Evolutionary conservation across 2,888 invertebrate species (phyloP).

Genomic region (Acronicta leporina): DNA sequence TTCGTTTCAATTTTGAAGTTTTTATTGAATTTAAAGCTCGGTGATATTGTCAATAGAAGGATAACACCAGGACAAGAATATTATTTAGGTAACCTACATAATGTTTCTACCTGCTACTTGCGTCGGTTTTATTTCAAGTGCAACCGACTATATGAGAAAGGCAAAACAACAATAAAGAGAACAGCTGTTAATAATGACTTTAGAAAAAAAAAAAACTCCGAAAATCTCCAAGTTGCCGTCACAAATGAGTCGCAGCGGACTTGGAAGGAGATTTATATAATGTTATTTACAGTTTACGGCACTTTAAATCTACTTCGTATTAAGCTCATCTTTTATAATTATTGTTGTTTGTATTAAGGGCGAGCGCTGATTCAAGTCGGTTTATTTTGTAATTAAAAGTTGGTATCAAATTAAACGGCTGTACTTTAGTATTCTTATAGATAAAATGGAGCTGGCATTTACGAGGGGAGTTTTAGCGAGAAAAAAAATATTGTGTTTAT

Average conservation of each 20-base stretch:
- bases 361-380: slow-evolving; percentile 41
- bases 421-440: slow-evolving; percentile 13
- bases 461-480: not conserved
- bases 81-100: too few species aligned
- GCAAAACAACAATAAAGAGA: slow-evolving; percentile 61
- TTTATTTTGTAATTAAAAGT: slow-evolving; percentile 62
- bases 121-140: not conserved
- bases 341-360: slow-evolving; percentile 54
- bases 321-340: slow-evolving; percentile 70
- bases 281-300: slow-evolving; percentile 70
- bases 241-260: slow-evolving; percentile 69
- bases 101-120: not conserved
- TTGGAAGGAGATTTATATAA: slow-evolving; percentile 67
- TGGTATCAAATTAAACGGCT: slow-evolving; percentile 35
- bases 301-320: slow-evolving; percentile 67
- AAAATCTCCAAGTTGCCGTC: slow-evolving; percentile 64
- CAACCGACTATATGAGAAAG: slow-evolving; percentile 13
- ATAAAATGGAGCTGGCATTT: slow-evolving; percentile 2
- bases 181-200: slow-evolving; percentile 70
- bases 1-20: too few species aligned
- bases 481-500: slow-evolving; percentile 4
- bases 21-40: too few species aligned
- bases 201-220: slow-evolving; percentile 66
- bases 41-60: too few species aligned
- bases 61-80: too few species aligned